Base-by-base conservation (phyloP, 2,113 vertebrate genomes). In the Onychostruthus taczanowskii region DNA sequence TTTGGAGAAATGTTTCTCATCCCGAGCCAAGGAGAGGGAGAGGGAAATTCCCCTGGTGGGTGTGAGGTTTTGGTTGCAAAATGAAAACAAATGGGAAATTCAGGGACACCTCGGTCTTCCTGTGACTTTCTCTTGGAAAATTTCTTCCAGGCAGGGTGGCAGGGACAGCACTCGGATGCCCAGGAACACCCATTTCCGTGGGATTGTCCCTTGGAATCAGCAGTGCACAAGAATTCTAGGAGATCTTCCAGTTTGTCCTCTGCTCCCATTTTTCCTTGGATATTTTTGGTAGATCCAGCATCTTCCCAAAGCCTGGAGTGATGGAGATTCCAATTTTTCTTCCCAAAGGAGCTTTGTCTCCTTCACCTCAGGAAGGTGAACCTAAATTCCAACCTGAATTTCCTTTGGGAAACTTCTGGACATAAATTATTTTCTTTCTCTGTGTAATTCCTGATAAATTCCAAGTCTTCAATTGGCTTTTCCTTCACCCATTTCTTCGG, bases 141-240 rank as follows among this genome's bases (percentile, higher is more conserved):
- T 47, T 55, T 22, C 41, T 33, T 15, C 28, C 10, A 3, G 68
- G 17, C 17, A 4, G 27, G 33, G 33, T 37, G 81, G 14, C 68
- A 37, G 68, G 49, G 31, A 13, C 37, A 30, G 55, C 24, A 7
- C 16, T 24, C 1, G 0, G 23, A 64, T 23, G 11, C 35, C 23
- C 1, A 1, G 66, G 81, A 63, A 26, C 0, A 2, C 28, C 49
- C 18, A 2, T 39, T 74, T 19, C n/a, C 2, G 0, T 47, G 50
- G 82, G 12, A 66, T 41, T 56, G 15, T 39, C 41, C 50, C 59
- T 28, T 0, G 3, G 82, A 55, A 14, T 27, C 41, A 37, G 39
- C n/a, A 22, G 13, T 12, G 47, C 11, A 2, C 3, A 39, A 58
- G 61, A 28, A 35, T 46, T 26, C 30, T 6, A 7, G 9, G 39